Base-by-base conservation (phyloP, 2,797 vertebrate species). In the Crax fasciolata region DNA sequence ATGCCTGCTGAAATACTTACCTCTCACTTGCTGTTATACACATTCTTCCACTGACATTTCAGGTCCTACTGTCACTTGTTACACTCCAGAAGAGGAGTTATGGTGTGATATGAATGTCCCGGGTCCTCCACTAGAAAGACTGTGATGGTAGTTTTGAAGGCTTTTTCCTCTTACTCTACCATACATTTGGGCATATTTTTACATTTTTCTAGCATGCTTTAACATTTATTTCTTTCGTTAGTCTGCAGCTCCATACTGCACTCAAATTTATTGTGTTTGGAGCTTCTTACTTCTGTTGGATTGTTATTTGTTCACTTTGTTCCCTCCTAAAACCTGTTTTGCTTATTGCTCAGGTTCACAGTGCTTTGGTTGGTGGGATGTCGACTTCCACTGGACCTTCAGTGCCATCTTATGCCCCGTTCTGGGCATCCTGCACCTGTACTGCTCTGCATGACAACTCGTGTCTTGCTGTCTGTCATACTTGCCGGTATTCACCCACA, bases 391-490 rank as follows among this genome's bases (percentile, higher is more conserved):
- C 8, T 57, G 23, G 73, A 6, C 10, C 7, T 75, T 10, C 38
- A 71, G 10, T 41, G 32, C 9, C 81, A 13, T 61, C 13, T 55
- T 0, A 0, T 81, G 16, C 3, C 17, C 6, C 3, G 2, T 61
- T 65, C 14, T 8, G 3, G 4, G 35, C 9, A 38, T 52, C 41
- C 32, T 24, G 13, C 58, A 43, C 18, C 14, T 71, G 9, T 44
- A 32, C 8, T 76, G 11, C 16, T 73, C 48, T 52, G 11, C 8
- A 1, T 9, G 35, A 5, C 20, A 48, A 59, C 13, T 5, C 52
- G 6, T 3, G 1, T 61, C 10, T 51, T 51, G 49, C 49, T 51
- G 49, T 25, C 38, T 89, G 10, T 27, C 18, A 27, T 65, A 43
- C 11, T 84, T 91, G 55, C 48, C 27, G 75, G 48, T 63, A 58